These are phyloP conservation scores for Esox masquinongy DNA, from an alignment of 2,797 vertebrate species.

Conservation along the genomic window DNA sequence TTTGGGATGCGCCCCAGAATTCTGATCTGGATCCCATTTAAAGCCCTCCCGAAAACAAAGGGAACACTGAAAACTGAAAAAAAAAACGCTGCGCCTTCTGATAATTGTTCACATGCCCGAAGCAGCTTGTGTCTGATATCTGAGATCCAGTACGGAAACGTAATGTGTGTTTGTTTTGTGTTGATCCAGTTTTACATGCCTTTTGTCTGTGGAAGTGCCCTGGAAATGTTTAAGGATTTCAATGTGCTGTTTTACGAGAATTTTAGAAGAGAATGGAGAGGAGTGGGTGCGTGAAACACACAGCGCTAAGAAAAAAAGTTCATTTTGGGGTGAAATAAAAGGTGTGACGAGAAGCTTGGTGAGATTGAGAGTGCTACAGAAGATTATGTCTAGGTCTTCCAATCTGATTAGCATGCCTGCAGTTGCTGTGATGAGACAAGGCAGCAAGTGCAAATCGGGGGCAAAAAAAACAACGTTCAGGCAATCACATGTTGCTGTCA, in stretches of 20 bases:
- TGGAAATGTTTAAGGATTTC: not conserved
- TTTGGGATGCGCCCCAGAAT: not conserved
- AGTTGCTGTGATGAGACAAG: too few relatives aligned
- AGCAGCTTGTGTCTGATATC: not conserved
- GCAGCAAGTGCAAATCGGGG: too few relatives aligned
- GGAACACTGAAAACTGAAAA: not conserved
- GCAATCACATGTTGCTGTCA: not conserved
- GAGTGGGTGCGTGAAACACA: not conserved
- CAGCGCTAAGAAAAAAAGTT: not conserved
- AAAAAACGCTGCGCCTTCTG: not conserved
- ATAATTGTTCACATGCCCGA: not conserved
- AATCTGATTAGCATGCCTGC: too few relatives aligned
- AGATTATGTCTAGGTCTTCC: too few relatives aligned
- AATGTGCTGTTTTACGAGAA: not conserved
- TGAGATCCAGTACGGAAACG: not conserved
- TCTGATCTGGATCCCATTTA: not conserved
- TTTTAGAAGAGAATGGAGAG: not conserved
- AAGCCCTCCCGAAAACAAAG: not conserved
- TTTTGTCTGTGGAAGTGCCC: not conserved
- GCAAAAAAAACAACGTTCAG: not conserved
- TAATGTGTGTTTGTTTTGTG: not conserved
- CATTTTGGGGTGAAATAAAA: not conserved
- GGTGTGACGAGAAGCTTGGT: too few relatives aligned
- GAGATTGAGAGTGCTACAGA: too few relatives aligned
- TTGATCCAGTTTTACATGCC: not conserved